Percentiles rank a stretch among this genome's conserved stretches.
Evolutionary conservation across 2,888 invertebrate species (phyloP).

Genomic region (Lithophane socia): DNA sequence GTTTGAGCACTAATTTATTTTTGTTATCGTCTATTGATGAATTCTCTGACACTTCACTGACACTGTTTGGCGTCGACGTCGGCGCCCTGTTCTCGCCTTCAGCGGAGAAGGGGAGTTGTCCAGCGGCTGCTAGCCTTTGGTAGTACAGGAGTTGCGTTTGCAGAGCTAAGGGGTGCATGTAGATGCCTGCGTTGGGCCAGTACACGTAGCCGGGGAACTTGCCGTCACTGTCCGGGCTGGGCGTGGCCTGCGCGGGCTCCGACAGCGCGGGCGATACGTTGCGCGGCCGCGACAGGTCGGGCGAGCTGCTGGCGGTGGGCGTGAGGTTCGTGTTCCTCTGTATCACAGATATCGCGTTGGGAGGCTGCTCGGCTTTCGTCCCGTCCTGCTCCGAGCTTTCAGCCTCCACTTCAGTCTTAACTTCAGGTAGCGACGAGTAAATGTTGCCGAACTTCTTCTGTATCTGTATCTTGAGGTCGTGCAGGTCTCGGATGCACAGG

Average conservation of each 20-base stretch:
- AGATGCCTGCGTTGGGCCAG: conserved; percentile 93
- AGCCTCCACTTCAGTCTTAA: conserved; percentile 91
- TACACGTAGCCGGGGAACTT: conserved; percentile 91
- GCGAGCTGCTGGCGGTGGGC: conserved; percentile 86
- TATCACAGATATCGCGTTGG: conserved; percentile 87
- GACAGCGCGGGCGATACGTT: conserved; percentile 82
- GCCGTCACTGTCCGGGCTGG: conserved; percentile 79
- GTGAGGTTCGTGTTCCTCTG: conserved; percentile 84
- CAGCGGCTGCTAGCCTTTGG: conserved; percentile 92
- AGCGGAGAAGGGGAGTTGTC: conserved; percentile 82
- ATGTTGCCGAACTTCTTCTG: conserved; percentile 92
- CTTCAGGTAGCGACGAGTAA: conserved; percentile 89
- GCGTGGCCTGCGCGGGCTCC: conserved; percentile 83
- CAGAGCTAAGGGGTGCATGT: conserved; percentile 93
- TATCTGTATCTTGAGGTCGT: conserved; percentile 92
- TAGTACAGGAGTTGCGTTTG: conserved; percentile 94
- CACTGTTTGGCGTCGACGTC: conserved; percentile 78
- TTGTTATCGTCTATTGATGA: conserved; percentile 85
- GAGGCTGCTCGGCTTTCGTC: conserved; percentile 81
- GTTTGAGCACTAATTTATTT: conserved; percentile 86
- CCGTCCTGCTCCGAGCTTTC: conserved; percentile 88
- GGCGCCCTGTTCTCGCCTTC: conserved; percentile 76
- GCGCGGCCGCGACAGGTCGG: conserved; percentile 80
- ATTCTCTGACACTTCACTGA: conserved; percentile 77
- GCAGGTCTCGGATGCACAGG: conserved; percentile 94